phyloP scores from a whole-genome alignment of 2,888 invertebrate species.

The Julus scandinavius region DNA sequence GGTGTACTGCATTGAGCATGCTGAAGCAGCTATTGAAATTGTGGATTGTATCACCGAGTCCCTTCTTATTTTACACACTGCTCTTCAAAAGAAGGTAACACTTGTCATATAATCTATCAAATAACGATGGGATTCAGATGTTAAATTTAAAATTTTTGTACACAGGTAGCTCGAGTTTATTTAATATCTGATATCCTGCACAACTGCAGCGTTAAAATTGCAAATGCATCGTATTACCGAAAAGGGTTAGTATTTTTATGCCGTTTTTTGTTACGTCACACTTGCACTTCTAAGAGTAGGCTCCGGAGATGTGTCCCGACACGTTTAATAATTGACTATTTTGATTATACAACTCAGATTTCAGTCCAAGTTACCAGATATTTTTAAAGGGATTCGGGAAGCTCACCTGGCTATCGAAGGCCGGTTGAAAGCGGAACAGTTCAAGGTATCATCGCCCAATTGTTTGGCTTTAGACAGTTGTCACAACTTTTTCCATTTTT shows the following conservation, averaged over 20 bases:
- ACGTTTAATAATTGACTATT: neutral
- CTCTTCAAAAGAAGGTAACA: conserved; percentile 79
- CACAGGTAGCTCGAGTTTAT: conserved; percentile 86
- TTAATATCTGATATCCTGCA: conserved; percentile 96
- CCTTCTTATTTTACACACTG: conserved; percentile 79
- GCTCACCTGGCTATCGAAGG: conserved; percentile 81
- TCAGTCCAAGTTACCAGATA: conserved; percentile 80
- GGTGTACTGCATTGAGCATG: conserved; percentile 99
- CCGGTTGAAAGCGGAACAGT: conserved; percentile 93
- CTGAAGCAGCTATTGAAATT: conserved; percentile 96
- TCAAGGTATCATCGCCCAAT: conserved; percentile 71
- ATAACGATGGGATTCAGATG: neutral
- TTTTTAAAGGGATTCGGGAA: conserved; percentile 80
- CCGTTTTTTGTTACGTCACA: neutral
- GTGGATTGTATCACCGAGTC: conserved; percentile 91
- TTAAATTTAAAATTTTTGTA: neutral
- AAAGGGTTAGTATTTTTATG: conserved; percentile 72
- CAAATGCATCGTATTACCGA: conserved; percentile 93
- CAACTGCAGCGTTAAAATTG: conserved; percentile 95
- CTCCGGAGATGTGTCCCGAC: neutral
- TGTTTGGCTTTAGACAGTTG: conserved; percentile 33
- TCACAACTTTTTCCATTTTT: conserved; percentile 37
- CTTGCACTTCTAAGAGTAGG: neutral
- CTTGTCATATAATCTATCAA: neutral
- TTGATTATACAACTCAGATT: conserved; percentile 67